Percentiles rank a stretch among this genome's conserved stretches.
Evolutionary conservation across 2,888 invertebrate species (phyloP).

Genomic region (Coleophora deauratella): DNA sequence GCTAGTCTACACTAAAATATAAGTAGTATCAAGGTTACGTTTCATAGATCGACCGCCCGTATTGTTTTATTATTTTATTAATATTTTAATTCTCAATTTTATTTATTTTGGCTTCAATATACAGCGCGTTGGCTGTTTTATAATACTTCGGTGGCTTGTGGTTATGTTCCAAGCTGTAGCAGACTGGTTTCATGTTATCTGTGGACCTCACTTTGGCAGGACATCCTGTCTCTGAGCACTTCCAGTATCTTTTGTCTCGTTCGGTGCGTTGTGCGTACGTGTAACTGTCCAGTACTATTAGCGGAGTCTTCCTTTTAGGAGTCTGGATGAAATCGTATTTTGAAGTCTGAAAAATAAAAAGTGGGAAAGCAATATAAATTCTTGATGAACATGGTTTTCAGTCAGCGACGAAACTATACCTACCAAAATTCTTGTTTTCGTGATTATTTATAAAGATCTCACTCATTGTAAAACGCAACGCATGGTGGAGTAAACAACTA

Average conservation of each 20-base stretch:
- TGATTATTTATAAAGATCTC: too few species aligned
- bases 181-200: slow-evolving; percentile 4
- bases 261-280: neutral
- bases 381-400: too few species aligned
- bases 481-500: too few species aligned
- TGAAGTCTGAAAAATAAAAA: neutral
- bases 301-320: neutral
- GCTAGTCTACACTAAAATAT: too few species aligned
- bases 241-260: neutral
- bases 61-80: too few species aligned
- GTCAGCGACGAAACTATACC: too few species aligned
- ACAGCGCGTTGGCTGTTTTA: neutral
- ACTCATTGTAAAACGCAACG: too few species aligned
- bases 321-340: slow-evolving; percentile 2
- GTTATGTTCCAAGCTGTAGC: slow-evolving; percentile 13
- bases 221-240: neutral
- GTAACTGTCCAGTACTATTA: neutral
- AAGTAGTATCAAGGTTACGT: too few species aligned
- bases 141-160: slow-evolving; percentile 11
- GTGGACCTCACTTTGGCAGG: neutral
- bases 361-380: too few species aligned
- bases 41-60: too few species aligned
- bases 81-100: too few species aligned
- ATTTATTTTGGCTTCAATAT: neutral
- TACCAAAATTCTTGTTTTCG: too few species aligned